A percentile compares a stretch with the other conserved stretches of the same genome.
phyloP scores from a whole-genome alignment of 2,113 vertebrate genomes.

The Sylvia atricapilla region DNA sequence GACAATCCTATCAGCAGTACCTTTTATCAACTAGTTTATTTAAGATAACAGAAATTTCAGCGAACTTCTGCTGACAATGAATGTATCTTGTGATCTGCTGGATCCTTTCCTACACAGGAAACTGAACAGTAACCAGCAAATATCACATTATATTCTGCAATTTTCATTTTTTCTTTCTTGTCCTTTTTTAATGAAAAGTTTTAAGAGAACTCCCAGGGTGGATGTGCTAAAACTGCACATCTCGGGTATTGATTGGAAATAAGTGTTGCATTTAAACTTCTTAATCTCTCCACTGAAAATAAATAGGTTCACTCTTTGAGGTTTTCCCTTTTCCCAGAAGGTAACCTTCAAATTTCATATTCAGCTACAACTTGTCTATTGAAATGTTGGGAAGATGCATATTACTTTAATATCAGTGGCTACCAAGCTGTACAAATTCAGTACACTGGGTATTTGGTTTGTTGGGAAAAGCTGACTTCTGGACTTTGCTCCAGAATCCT shows the following conservation, averaged over 20 bases:
- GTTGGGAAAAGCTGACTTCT: not conserved
- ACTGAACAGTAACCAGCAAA: not conserved
- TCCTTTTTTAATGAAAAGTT: not conserved
- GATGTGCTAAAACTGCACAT: not conserved
- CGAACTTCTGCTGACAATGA: not conserved
- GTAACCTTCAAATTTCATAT: not conserved
- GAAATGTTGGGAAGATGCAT: not conserved
- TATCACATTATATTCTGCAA: not conserved
- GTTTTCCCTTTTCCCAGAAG: not conserved
- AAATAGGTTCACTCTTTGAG: not conserved
- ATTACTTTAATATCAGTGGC: not conserved
- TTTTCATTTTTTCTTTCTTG: not conserved
- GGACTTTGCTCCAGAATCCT: not conserved
- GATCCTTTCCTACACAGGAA: not conserved
- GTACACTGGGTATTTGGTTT: not conserved
- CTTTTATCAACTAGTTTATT: conserved; percentile 14
- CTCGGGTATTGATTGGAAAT: not conserved
- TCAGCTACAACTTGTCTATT: not conserved
- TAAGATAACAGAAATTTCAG: not conserved
- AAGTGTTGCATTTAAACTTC: not conserved
- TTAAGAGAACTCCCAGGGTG: not conserved
- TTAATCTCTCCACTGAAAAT: not conserved
- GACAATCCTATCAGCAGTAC: conserved; percentile 14
- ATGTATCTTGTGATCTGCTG: not conserved
- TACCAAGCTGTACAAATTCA: not conserved